phyloP scores from a whole-genome alignment of 2,113 vertebrate genomes.

The Turdus rufiventris region DNA sequence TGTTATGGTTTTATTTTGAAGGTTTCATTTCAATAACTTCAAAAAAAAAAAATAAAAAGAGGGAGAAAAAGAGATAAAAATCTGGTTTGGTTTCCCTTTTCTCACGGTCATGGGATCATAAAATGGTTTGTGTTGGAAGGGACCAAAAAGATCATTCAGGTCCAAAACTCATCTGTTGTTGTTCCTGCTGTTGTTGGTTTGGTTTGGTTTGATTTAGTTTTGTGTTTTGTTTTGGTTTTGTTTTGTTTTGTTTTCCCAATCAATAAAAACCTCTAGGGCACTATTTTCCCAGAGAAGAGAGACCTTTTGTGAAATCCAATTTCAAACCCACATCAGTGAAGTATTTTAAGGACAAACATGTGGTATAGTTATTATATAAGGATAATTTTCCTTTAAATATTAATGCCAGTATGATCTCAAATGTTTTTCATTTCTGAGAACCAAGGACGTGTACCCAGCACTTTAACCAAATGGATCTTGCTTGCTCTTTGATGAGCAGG shows the following conservation, averaged over 20 bases:
- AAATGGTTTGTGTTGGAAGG: neutral
- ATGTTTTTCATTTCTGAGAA: neutral
- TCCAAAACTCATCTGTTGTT: neutral
- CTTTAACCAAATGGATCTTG: neutral
- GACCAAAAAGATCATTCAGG: neutral
- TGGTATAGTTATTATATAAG: neutral
- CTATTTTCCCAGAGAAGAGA: neutral
- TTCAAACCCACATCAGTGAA: neutral
- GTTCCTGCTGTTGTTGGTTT: no score
- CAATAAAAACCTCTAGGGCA: neutral
- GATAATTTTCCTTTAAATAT: neutral
- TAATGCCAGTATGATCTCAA: neutral
- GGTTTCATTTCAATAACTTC: neutral
- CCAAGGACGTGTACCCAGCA: neutral
- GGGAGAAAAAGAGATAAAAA: no score
- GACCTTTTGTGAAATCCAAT: neutral
- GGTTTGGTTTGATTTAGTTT: no score
- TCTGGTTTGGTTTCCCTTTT: neutral
- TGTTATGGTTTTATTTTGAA: neutral
- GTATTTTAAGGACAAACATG: neutral
- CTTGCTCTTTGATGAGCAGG: neutral
- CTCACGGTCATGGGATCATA: neutral
- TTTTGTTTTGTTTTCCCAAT: neutral
- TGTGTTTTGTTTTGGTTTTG: fast-evolving
- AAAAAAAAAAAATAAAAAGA: neutral